Conservation (phyloP, 2,113 vertebrate species). For the Mesembrinibis cayennensis region DNA sequence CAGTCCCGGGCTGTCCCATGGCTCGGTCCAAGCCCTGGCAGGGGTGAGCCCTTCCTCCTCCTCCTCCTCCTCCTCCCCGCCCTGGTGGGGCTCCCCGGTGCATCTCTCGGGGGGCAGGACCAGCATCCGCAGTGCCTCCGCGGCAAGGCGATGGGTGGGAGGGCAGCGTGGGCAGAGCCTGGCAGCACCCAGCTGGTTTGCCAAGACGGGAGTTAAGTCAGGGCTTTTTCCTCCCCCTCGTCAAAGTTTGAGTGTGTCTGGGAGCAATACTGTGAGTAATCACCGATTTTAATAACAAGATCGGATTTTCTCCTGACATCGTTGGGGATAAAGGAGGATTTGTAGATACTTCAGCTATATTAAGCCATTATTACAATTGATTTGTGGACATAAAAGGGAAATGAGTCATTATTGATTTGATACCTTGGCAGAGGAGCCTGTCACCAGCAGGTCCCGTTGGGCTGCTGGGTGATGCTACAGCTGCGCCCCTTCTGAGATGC, state of each 20-base stretch:
- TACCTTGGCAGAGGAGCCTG: not conserved
- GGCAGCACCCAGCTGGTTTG: not conserved
- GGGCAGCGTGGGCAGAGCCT: not conserved
- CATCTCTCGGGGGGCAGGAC: not conserved
- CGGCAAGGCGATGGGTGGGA: not conserved
- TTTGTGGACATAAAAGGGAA: constrained; percentile 21
- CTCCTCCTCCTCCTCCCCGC: not conserved
- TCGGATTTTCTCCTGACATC: constrained; percentile 41
- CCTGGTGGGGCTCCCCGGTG: not conserved
- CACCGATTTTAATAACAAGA: constrained; percentile 44
- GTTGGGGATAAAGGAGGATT: constrained; percentile 60
- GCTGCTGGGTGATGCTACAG: not conserved
- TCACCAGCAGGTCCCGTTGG: not conserved
- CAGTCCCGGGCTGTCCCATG: not conserved
- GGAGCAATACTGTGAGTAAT: constrained; percentile 35
- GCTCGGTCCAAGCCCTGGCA: fast-evolving
- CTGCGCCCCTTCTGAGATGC: not conserved
- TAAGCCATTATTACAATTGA: constrained; percentile 65
- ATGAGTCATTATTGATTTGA: constrained; percentile 8
- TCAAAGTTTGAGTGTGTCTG: not conserved
- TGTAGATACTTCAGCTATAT: constrained; percentile 50
- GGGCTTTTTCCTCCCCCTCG: not conserved
- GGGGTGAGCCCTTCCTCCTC: not conserved
- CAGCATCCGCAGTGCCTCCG: not conserved
- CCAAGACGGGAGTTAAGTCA: not conserved